Percentiles rank a stretch among this genome's conserved stretches.
phyloP scores from a whole-genome alignment of 2,888 invertebrate species.

The Trachelus troglodyta region DNA sequence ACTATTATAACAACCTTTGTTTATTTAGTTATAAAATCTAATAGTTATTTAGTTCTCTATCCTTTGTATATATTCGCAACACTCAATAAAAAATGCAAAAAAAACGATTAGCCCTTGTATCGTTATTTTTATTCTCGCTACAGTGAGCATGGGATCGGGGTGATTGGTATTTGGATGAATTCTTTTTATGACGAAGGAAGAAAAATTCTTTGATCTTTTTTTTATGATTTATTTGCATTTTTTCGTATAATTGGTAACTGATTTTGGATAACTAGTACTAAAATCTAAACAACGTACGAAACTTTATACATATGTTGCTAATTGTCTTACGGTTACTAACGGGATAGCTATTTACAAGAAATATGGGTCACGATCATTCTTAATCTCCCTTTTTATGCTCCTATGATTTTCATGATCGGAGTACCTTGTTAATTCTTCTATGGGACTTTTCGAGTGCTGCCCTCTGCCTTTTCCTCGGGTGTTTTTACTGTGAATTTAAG shows the following conservation, averaged over 20 bases:
- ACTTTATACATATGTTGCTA: conserved; percentile 57
- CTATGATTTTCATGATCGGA: background rate
- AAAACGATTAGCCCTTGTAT: background rate
- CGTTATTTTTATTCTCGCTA: background rate
- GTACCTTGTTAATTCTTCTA: background rate
- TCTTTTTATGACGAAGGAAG: background rate
- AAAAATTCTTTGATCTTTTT: conserved; percentile 25
- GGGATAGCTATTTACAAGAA: conserved; percentile 53
- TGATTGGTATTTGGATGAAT: background rate
- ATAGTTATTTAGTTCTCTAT: conserved; percentile 63
- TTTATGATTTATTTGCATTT: conserved; percentile 56
- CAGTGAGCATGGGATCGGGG: background rate
- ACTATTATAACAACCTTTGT: conserved; percentile 61
- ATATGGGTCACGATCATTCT: conserved; percentile 39
- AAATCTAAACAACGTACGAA: conserved; percentile 62
- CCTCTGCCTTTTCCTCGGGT: background rate
- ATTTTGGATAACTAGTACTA: conserved; percentile 57
- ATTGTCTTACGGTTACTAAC: conserved; percentile 41
- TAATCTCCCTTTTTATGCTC: background rate
- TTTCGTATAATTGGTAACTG: conserved; percentile 62
- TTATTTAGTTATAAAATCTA: conserved; percentile 64
- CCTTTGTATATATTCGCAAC: conserved; percentile 66
- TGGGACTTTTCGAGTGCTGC: background rate
- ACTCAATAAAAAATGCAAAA: conserved; percentile 62
- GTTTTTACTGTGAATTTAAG: background rate